Evolutionary conservation across 2,113 vertebrate genomes (phyloP), one percentile per base, ranked within the genome.

Genomic region (Mugil cephalus): DNA sequence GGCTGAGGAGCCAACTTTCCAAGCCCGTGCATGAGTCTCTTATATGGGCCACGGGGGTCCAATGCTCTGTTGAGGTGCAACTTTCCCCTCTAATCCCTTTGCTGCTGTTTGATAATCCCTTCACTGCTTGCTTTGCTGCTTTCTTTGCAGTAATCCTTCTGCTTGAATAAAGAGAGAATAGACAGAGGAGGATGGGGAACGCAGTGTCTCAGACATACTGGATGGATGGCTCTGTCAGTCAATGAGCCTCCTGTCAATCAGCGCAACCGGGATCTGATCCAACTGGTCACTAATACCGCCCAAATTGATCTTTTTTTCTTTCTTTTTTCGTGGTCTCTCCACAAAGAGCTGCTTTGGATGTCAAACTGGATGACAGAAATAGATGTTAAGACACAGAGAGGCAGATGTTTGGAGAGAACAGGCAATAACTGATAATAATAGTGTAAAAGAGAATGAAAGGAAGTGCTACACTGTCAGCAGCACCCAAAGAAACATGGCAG

Each of bases 101-200:
- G 80, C 88, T 83, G 82, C 79, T 71, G 59, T 69, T 77, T 50
- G 4, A 67, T 87, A 90, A 90, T 87, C 88, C 84, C 66, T 73
- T 77, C 70, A 42, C 62, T 85, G 80, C 84, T 82, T 80, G 74
- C 86, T 76, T 80, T 74, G 85, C 79, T 85, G 74, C 85, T 87
- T 86, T 83, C 81, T 83, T 78, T 55, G 61, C 89, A 63, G 80
- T 90, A 87, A 89, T 88, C 84, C 82, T 55, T 53, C 77, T 67
- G 64, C 67, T 68, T 76, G 74, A 89, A 86, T 86, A 67, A 86
- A 79, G 77, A 77, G 50, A 77, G 62, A 72, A 73, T 60, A 77
- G 65, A 67, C 52, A 11, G n/a, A 61, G 70, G 46, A 83, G 74
- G 77, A 73, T 15, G 56, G 51, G 43, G 68, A 66, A 55, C 83